A percentile compares a stretch with the other conserved stretches of the same genome.
These are phyloP conservation scores for Didymodactylos carnosus DNA, from an alignment of 2,888 invertebrate species.

Conservation along the genomic window DNA sequence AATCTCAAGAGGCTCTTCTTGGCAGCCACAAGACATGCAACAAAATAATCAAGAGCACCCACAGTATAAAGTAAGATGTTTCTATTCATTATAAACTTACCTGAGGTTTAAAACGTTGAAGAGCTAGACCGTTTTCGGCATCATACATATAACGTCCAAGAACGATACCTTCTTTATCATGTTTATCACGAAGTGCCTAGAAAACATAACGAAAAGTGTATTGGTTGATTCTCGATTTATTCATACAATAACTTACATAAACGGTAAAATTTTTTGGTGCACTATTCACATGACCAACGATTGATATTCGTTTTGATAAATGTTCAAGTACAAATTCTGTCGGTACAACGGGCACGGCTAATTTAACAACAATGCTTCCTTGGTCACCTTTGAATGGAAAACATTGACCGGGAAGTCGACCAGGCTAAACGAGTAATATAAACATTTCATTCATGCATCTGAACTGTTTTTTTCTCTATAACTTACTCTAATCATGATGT, in stretches of 20 bases:
- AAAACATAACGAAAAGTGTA: background rate
- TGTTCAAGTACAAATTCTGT: slow-evolving; percentile 74
- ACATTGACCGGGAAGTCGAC: slow-evolving; percentile 57
- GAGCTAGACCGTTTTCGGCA: slow-evolving; percentile 27
- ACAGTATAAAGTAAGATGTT: background rate
- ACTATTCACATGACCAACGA: slow-evolving; percentile 64
- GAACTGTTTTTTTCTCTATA: background rate
- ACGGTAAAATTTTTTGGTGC: slow-evolving; percentile 64
- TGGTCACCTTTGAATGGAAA: slow-evolving; percentile 86
- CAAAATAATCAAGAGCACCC: background rate
- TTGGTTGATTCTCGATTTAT: no score
- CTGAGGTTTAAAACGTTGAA: background rate
- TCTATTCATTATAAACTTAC: background rate
- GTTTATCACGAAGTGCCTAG: slow-evolving; percentile 42
- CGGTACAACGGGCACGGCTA: slow-evolving; percentile 51
- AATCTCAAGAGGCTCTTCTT: no score
- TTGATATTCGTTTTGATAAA: slow-evolving; percentile 57
- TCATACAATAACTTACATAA: slow-evolving; percentile 25
- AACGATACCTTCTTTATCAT: slow-evolving; percentile 53
- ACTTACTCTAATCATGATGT: slow-evolving; percentile 7
- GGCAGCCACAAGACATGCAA: no score
- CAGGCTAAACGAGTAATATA: background rate
- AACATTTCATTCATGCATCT: no score
- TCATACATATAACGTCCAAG: slow-evolving; percentile 70
- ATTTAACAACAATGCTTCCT: slow-evolving; percentile 60